phyloP scores from a whole-genome alignment of 2,888 invertebrate genomes.

The Listrodromus nycthemerus region DNA sequence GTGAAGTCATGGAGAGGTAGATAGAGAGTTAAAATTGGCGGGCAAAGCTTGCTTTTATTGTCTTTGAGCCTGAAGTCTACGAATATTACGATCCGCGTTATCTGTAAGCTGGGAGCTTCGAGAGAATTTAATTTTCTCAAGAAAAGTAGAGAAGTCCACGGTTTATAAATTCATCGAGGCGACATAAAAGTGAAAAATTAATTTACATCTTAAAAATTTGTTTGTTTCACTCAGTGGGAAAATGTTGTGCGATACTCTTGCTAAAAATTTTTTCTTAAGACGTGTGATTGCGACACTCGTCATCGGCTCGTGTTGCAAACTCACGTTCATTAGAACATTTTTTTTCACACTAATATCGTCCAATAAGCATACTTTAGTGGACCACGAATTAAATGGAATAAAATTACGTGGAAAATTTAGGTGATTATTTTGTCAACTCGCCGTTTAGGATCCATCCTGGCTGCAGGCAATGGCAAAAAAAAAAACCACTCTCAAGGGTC shows the following conservation, averaged over 20 bases:
- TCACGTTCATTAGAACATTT: no score
- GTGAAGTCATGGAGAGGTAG: slow-evolving; percentile 57
- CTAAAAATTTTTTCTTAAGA: no score
- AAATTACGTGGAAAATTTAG: neutral
- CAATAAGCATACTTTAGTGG: neutral
- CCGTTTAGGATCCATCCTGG: neutral
- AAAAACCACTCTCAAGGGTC: slow-evolving; percentile 12
- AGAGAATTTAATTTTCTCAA: neutral
- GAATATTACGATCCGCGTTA: slow-evolving; percentile 26
- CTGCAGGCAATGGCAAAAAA: slow-evolving; percentile 12
- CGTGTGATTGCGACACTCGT: no score
- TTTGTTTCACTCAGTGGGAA: no score
- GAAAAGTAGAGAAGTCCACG: neutral
- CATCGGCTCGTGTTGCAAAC: no score
- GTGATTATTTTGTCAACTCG: neutral
- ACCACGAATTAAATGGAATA: neutral
- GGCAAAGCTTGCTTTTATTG: slow-evolving; percentile 23
- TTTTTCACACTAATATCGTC: neutral
- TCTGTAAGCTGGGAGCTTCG: neutral
- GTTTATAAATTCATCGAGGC: neutral
- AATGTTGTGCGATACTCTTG: no score
- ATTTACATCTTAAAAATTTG: neutral
- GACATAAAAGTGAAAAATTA: neutral
- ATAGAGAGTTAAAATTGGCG: slow-evolving; percentile 11
- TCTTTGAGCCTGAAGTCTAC: slow-evolving; percentile 41